A percentile compares a stretch with the other conserved stretches of the same genome.
Evolutionary conservation across 1,140 invertebrate genomes (phyloP).

Genomic region (Panonychus citri): DNA sequence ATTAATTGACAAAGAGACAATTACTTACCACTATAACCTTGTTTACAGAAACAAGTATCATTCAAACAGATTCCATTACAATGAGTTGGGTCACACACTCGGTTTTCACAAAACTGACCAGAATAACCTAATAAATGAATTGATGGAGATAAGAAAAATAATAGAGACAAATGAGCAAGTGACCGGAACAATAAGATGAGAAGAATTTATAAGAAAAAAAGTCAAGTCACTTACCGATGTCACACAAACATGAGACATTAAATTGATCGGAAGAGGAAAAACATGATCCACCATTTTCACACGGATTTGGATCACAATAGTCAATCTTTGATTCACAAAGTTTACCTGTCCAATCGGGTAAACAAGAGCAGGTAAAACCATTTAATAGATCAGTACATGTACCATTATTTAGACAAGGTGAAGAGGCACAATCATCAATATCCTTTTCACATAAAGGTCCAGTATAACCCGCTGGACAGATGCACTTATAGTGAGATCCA

Average conservation of each 20-base stretch:
- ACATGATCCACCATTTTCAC: slow-evolving; percentile 74
- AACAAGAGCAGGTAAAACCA: slow-evolving; percentile 40
- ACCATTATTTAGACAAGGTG: slow-evolving; percentile 60
- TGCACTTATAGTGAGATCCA: slow-evolving; percentile 25
- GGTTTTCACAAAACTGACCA: slow-evolving; percentile 45
- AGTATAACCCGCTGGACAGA: slow-evolving; percentile 47
- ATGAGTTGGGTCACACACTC: slow-evolving; percentile 2
- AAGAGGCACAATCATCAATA: slow-evolving; percentile 60
- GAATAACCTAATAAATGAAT: slow-evolving; percentile 47
- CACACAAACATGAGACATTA: slow-evolving; percentile 66
- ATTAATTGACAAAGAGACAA: too few relatives aligned
- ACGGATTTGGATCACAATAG: slow-evolving; percentile 53
- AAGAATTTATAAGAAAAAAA: neutral
- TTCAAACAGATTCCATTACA: slow-evolving; percentile 16
- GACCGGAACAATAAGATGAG: neutral
- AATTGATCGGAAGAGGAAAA: slow-evolving; percentile 79
- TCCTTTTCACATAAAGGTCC: slow-evolving; percentile 73
- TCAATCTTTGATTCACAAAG: slow-evolving; percentile 82
- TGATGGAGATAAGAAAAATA: slow-evolving; percentile 26
- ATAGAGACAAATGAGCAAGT: neutral
- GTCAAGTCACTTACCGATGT: slow-evolving; percentile 16
- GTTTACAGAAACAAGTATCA: neutral
- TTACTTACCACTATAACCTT: neutral
- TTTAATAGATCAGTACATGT: slow-evolving; percentile 54
- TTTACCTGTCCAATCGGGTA: slow-evolving; percentile 56